These are phyloP conservation scores for Gerosis bhagava DNA, from an alignment of 2,888 invertebrate species.

Conservation along the genomic window DNA sequence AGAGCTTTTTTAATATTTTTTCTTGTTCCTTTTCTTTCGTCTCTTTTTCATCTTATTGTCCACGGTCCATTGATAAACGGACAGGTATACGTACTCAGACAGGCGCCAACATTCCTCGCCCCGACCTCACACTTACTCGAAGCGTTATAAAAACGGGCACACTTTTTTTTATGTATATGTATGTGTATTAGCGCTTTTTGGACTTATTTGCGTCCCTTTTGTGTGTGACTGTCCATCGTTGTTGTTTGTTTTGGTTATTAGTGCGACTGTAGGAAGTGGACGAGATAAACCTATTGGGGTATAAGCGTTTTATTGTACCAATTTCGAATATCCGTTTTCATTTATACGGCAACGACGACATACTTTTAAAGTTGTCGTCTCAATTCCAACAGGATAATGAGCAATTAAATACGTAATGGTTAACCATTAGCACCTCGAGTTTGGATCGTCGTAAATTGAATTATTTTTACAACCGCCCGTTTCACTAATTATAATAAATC, in stretches of 20 bases:
- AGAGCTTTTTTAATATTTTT: constrained; percentile 76
- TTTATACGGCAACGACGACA: constrained; percentile 35
- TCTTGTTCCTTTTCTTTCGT: constrained; percentile 61
- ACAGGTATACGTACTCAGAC: constrained; percentile 82
- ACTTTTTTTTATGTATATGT: too few relatives aligned
- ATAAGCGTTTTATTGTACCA: constrained; percentile 81
- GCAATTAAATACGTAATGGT: constrained; percentile 47
- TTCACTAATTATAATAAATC: constrained; percentile 35
- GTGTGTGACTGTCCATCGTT: constrained; percentile 67
- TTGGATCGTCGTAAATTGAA: constrained; percentile 14
- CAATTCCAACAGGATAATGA: constrained; percentile 38
- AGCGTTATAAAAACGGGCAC: constrained; percentile 76
- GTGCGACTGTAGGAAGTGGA: constrained; percentile 77
- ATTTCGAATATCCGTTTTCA: constrained; percentile 72
- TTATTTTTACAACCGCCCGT: constrained; percentile 27
- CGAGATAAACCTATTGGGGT: constrained; percentile 75
- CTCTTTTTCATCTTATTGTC: constrained; percentile 72
- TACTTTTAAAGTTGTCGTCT: constrained; percentile 26
- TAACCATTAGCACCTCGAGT: constrained; percentile 62
- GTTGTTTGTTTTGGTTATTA: constrained; percentile 81
- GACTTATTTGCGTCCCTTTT: constrained; percentile 76
- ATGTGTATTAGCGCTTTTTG: constrained; percentile 78
- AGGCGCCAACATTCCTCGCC: constrained; percentile 81
- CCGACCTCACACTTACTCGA: constrained; percentile 80
- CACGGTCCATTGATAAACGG: constrained; percentile 79